Evolutionary conservation across 2,888 invertebrate species (phyloP).

Genomic region (Oligia strigilis): DNA sequence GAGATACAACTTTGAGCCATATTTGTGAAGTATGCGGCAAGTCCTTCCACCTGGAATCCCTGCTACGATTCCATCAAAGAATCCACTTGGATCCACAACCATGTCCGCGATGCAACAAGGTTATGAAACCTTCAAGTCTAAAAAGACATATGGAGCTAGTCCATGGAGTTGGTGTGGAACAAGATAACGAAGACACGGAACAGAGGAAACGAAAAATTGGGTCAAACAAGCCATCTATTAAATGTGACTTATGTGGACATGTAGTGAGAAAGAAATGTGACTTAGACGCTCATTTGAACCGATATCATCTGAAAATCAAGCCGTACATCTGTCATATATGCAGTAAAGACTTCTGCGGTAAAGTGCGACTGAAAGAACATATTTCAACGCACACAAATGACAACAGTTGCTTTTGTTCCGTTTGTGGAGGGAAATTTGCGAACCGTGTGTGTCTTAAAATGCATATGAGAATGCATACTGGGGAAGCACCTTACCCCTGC

Average conservation of each 20-base stretch:
- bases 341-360: constrained; percentile 72
- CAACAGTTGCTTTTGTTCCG: constrained; percentile 68
- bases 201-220: not conserved
- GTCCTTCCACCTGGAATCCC: constrained; percentile 63
- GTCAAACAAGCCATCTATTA: constrained; percentile 33
- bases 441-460: constrained; percentile 75
- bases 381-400: constrained; percentile 66
- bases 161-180: constrained; percentile 51
- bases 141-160: constrained; percentile 71
- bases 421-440: constrained; percentile 73
- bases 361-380: constrained; percentile 70
- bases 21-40: constrained; percentile 76
- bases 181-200: not conserved
- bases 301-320: constrained; percentile 73
- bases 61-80: constrained; percentile 69
- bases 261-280: constrained; percentile 65
- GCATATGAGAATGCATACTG: constrained; percentile 75
- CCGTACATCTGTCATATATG: constrained; percentile 72
- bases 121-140: constrained; percentile 62
- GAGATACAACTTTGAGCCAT: constrained; percentile 53
- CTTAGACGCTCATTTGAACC: constrained; percentile 73
- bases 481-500: constrained; percentile 75
- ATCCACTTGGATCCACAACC: constrained; percentile 67
- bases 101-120: constrained; percentile 69
- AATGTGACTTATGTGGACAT: constrained; percentile 69